Evolutionary conservation across 2,113 vertebrate species (phyloP), one percentile per base, ranked within the genome.

Genomic region (Tenrec ecaudatus): DNA sequence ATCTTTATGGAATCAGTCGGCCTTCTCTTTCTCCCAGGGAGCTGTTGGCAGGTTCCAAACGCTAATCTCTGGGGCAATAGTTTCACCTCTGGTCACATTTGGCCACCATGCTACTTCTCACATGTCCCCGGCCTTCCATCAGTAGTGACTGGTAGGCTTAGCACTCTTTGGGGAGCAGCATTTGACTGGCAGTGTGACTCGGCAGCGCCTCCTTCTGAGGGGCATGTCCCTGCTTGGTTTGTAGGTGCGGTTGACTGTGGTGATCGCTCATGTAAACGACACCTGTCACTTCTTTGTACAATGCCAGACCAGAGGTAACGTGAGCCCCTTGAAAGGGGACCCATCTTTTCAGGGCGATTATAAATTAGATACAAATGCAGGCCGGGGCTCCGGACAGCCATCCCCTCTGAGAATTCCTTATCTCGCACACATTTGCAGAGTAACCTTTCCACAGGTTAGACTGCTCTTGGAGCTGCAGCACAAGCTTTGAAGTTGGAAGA

Each of bases 331-430:
- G 96, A 95, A 96, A 96, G 78, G 88, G 36, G 88, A 88, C 88
- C 92, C 2, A 0, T 84, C 88, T 96, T 86, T 94, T 94, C 79
- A 89, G 88, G n/a, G 86, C 69, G 90, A 96, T 94, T 96, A 84
- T 97, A 95, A 95, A 97, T 96, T 94, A 96, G 93, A 94, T 96
- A 94, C 95, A 89, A 97, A 93, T 86, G 86, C 58, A 89, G 87
- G 90, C 93, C 95, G 95, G 92, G 71, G 86, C 88, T 90, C 71
- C 94, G 88, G 89, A 95, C 91, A 95, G 95, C 82, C 78, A 89
- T 86, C 91, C 84, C 93, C 66, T 76, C 14, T 84, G 92, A 90
- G 93, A 95, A 95, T 93, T 92, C 92, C 93, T 95, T 95, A 92
- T 92, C 93, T 97, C 84, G 86, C 71, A n/a, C 93, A 31, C 73